Evolutionary conservation across 1,140 invertebrate genomes (phyloP).

Genomic region (Papilio polytes): DNA sequence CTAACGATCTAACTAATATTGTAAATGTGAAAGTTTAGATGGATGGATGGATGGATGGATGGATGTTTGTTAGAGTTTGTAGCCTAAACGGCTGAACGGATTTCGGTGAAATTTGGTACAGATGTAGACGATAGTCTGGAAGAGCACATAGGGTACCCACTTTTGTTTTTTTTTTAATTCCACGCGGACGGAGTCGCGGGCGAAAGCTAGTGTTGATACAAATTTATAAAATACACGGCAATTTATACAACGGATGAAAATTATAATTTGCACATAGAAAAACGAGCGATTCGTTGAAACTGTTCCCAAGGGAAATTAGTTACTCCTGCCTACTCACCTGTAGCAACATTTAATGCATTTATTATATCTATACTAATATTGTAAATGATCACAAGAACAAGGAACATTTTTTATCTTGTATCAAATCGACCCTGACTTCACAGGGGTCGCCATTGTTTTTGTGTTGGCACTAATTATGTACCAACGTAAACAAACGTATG

Average conservation of each 20-base stretch:
- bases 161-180: no score
- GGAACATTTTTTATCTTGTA: background rate
- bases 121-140: no score
- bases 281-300: background rate
- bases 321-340: background rate
- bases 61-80: no score
- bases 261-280: background rate
- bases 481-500: constrained; percentile 6
- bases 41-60: no score
- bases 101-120: no score
- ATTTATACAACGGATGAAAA: background rate
- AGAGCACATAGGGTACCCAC: no score
- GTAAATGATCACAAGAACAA: no score
- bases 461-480: background rate
- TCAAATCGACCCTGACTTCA: background rate
- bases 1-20: no score
- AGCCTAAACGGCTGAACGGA: no score
- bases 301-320: background rate
- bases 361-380: no score
- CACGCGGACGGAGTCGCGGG: no score
- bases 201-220: background rate
- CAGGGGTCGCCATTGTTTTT: background rate
- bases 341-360: constrained; percentile 1
- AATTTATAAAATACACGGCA: background rate
- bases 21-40: no score